Conservation (phyloP, 1,140 invertebrate species). For the Radopholus similis region DNA sequence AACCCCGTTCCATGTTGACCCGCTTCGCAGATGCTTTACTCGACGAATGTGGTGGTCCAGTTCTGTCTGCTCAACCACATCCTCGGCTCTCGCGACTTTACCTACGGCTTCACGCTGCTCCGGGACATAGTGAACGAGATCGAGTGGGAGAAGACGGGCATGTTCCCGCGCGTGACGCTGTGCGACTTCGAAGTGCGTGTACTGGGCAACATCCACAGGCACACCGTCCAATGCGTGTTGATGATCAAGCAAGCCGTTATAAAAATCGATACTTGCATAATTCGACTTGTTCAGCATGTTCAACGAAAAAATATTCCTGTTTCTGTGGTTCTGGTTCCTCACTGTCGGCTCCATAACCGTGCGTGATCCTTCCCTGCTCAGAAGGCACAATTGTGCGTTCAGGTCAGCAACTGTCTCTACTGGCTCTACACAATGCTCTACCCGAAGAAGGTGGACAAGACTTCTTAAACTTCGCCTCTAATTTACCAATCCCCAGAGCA, state of each 20-base stretch:
- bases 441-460: slow-evolving; percentile 48
- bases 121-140: slow-evolving; percentile 54
- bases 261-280: background rate
- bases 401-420: slow-evolving; percentile 52
- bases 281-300: slow-evolving; percentile 45
- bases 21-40: slow-evolving; percentile 55
- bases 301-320: slow-evolving; percentile 60
- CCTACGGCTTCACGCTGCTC: slow-evolving; percentile 58
- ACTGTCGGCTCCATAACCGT: slow-evolving; percentile 55
- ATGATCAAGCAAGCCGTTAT: slow-evolving; percentile 50
- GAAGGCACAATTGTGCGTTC: background rate
- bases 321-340: slow-evolving; percentile 60
- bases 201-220: slow-evolving; percentile 59
- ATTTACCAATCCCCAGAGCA: slow-evolving; percentile 33
- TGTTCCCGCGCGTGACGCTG: slow-evolving; percentile 58
- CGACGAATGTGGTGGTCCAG: slow-evolving; percentile 57
- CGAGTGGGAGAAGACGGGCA: slow-evolving; percentile 59
- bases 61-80: slow-evolving; percentile 60
- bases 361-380: too few species aligned
- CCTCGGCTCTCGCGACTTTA: slow-evolving; percentile 55
- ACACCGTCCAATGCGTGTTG: slow-evolving; percentile 58
- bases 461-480: background rate
- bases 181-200: slow-evolving; percentile 60
- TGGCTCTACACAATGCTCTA: slow-evolving; percentile 60
- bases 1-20: background rate